Percentiles rank a stretch among this genome's conserved stretches.
phyloP scores from a whole-genome alignment of 2,888 invertebrate genomes.

The Leucozona laternaria region DNA sequence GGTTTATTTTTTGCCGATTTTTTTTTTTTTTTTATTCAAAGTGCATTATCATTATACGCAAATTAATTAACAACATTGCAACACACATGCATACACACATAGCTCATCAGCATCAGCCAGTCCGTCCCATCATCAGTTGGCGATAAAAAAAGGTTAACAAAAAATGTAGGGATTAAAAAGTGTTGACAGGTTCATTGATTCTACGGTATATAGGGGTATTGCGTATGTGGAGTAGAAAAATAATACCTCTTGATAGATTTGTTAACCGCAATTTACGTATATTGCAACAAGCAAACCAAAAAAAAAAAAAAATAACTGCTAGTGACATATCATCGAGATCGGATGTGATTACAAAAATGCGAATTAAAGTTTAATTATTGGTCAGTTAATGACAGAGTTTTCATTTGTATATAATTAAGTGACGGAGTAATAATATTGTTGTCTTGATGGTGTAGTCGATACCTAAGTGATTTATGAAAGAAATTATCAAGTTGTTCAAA shows the following conservation, averaged over 20 bases:
- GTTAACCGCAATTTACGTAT: conserved; percentile 70
- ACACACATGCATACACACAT: background rate
- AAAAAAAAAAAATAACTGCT: conserved; percentile 21
- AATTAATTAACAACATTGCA: conserved; percentile 75
- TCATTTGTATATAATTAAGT: conserved; percentile 25
- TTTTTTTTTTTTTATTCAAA: conserved; percentile 57
- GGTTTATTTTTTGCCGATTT: conserved; percentile 12
- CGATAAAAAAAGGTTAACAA: conserved; percentile 44
- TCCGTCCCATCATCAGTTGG: background rate
- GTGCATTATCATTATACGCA: conserved; percentile 74
- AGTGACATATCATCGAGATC: conserved; percentile 46
- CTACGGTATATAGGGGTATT: conserved; percentile 19
- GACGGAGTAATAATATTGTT: background rate
- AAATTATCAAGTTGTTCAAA: background rate
- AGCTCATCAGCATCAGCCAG: background rate
- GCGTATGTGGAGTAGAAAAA: conserved; percentile 63
- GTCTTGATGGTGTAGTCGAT: background rate
- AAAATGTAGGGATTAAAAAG: conserved; percentile 51
- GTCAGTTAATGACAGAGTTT: conserved; percentile 26
- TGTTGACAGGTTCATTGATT: conserved; percentile 73
- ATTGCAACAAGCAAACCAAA: conserved; percentile 26
- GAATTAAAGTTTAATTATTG: conserved; percentile 58
- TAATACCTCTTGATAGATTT: conserved; percentile 73
- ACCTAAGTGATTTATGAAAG: background rate
- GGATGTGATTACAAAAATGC: conserved; percentile 33